Evolutionary conservation across 2,888 invertebrate genomes (phyloP), one percentile per base, ranked within the genome.

Genomic region (Sarcophaga rosellei): DNA sequence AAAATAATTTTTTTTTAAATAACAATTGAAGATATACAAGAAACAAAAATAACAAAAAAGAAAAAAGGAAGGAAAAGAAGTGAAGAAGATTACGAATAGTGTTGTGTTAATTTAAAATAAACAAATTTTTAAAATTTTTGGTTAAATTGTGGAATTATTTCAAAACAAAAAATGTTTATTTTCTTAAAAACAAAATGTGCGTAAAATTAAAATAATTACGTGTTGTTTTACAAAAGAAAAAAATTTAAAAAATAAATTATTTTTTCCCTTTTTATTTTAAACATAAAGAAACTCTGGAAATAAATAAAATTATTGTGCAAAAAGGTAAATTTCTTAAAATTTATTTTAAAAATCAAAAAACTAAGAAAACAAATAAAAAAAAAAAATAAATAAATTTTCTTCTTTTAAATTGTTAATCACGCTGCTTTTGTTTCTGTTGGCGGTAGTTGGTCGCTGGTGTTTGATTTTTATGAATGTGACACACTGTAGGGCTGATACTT

Each of bases 41-140:
- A 15, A 12, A 47, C n/a, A 11, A 44, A 68, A 74, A 47, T 23
- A 61, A 61, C 17, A 47, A 47, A 20, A 21, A 35, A 20, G 12
- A n/a, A 35, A 20, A 11, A 74, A 23, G 3, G 35, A 2, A 35
- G 35, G 1, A 10, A 35, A 35, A 35, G 35, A 35, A 6, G 25
- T 25, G 35, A 35, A 35, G 35, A 35, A 35, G 35, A 35, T 6
- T 35, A 35, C 35, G 35, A 35, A 35, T 35, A 35, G 8, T 35
- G 35, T 59, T 73, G 63, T 84, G 77, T 74, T 86, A 65, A 86
- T 61, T 78, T 77, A 81, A 73, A 81, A 70, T 84, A 84, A 84
- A 84, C 80, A 84, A 77, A 77, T 66, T 5, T 63, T 59, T 0
- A 44, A 10, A 66, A 44, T 25, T 76, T 23, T 63, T 21, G 12